phyloP scores from a whole-genome alignment of 2,888 invertebrate genomes.

The Lydus trimaculatus region DNA sequence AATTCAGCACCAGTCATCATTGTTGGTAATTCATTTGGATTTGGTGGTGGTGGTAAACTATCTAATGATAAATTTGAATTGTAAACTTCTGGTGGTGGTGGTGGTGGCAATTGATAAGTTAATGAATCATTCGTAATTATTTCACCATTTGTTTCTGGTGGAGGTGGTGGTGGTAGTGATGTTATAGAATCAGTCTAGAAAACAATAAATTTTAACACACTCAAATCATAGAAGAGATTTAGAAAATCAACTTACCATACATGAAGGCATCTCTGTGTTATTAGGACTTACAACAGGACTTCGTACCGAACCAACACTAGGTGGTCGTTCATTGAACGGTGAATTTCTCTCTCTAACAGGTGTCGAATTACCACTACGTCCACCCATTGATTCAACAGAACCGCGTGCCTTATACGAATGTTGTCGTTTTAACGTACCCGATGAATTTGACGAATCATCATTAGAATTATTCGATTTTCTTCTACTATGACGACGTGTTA shows the following conservation, averaged over 20 bases:
- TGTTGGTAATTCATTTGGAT: slow-evolving; percentile 66
- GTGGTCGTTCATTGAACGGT: slow-evolving; percentile 57
- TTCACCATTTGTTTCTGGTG: slow-evolving; percentile 62
- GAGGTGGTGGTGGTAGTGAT: slow-evolving; percentile 62
- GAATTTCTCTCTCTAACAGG: slow-evolving; percentile 62
- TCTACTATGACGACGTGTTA: slow-evolving; percentile 65
- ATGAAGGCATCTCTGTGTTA: slow-evolving; percentile 53
- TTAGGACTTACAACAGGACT: slow-evolving; percentile 47
- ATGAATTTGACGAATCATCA: slow-evolving; percentile 55
- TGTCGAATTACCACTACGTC: slow-evolving; percentile 62
- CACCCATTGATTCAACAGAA: slow-evolving; percentile 61
- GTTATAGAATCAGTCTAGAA: slow-evolving; percentile 65
- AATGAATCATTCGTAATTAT: slow-evolving; percentile 59
- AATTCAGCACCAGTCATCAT: slow-evolving; percentile 66
- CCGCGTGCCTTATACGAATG: slow-evolving; percentile 63
- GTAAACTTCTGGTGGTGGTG: slow-evolving; percentile 78
- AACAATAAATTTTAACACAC: slow-evolving; percentile 18
- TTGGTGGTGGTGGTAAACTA: slow-evolving; percentile 81
- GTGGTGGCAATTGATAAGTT: slow-evolving; percentile 66
- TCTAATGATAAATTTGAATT: slow-evolving; percentile 80
- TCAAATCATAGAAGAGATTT: background rate
- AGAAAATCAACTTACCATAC: slow-evolving; percentile 51
- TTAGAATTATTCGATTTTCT: slow-evolving; percentile 59
- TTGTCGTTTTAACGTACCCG: slow-evolving; percentile 68
- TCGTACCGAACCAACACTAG: slow-evolving; percentile 49